A percentile compares a stretch with the other conserved stretches of the same genome.
phyloP scores from a whole-genome alignment of 1,140 invertebrate species.

The Phthorimaea operculella region DNA sequence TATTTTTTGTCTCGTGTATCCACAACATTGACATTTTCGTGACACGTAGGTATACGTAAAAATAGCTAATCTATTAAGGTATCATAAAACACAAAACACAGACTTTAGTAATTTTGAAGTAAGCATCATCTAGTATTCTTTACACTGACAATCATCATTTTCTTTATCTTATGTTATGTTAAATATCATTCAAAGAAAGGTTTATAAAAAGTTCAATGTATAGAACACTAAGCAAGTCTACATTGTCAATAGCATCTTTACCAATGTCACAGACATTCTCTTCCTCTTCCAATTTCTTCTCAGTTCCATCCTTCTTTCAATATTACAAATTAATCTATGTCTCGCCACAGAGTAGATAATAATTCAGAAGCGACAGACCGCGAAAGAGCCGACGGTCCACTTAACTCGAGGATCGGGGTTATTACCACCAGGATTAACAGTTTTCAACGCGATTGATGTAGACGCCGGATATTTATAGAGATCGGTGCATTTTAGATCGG shows the following conservation, averaged over 20 bases:
- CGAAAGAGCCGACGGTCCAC: not conserved
- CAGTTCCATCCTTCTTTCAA: not conserved
- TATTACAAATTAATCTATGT: not conserved
- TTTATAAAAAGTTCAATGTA: too few species aligned
- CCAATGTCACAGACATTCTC: not conserved
- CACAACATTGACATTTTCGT: not conserved
- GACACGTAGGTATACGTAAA: not conserved
- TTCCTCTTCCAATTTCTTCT: not conserved
- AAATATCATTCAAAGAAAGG: too few species aligned
- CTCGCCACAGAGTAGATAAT: not conserved
- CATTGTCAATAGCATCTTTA: not conserved
- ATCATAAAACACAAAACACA: too few species aligned
- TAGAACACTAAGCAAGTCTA: not conserved
- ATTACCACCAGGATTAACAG: not conserved
- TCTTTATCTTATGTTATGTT: too few species aligned
- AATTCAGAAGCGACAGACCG: not conserved
- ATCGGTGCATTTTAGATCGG: too few species aligned
- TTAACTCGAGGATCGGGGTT: not conserved
- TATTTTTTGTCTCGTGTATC: not conserved
- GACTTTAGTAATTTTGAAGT: too few species aligned
- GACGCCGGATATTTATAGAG: not conserved
- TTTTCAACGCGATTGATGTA: not conserved
- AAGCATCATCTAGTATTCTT: too few species aligned
- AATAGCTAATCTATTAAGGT: too few species aligned
- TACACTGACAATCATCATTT: too few species aligned